Percentiles rank a stretch among this genome's conserved stretches.
phyloP scores from a whole-genome alignment of 2,797 vertebrate species.

The Pangasius larnaudii region DNA sequence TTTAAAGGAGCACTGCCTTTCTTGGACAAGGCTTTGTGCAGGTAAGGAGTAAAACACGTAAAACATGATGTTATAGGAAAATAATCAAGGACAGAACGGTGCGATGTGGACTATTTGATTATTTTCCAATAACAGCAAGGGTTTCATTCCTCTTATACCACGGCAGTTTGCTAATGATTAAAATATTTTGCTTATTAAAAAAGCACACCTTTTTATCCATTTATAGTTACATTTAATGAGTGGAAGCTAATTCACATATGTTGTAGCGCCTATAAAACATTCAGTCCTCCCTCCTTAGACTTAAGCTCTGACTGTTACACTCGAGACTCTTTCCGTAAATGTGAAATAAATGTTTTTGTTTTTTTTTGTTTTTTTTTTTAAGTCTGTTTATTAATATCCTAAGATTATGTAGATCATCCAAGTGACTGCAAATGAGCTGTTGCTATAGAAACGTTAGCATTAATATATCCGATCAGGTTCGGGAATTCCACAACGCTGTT shows the following conservation, averaged over 20 bases:
- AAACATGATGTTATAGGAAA: background rate
- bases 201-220: background rate
- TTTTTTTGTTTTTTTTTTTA: background rate
- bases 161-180: no score
- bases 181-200: background rate
- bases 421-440: background rate
- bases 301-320: background rate
- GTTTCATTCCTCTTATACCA: background rate
- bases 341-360: background rate
- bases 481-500: background rate
- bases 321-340: background rate
- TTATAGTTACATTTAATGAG: background rate
- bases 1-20: background rate
- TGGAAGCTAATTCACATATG: background rate
- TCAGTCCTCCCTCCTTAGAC: background rate
- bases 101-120: background rate
- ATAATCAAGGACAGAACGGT: background rate
- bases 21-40: background rate
- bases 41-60: background rate
- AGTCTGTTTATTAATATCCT: background rate
- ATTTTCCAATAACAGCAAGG: background rate
- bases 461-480: background rate
- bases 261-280: background rate
- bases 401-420: background rate
- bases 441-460: background rate